These are phyloP conservation scores for Pyralis farinalis DNA, from an alignment of 2,888 invertebrate genomes.

Conservation along the genomic window DNA sequence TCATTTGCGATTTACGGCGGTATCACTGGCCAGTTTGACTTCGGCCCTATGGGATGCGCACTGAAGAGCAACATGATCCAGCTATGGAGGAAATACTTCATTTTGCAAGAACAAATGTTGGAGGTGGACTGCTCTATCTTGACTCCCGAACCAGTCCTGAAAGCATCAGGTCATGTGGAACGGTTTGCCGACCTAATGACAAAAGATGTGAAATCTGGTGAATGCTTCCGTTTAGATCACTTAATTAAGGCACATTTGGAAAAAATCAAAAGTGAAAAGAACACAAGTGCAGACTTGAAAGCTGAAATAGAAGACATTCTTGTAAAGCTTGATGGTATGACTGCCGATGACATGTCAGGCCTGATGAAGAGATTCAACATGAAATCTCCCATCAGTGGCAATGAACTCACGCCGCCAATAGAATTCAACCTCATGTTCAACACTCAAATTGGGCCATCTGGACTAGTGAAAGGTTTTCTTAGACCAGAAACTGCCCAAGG, in stretches of 20 bases:
- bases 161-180: conserved; percentile 99
- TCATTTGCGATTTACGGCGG: conserved; percentile 99
- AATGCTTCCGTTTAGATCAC: conserved; percentile 98
- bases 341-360: conserved; percentile 91
- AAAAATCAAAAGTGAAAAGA: conserved; percentile 92
- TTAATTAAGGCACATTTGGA: conserved; percentile 97
- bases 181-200: conserved; percentile 99
- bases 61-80: conserved; percentile 97
- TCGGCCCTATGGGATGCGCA: conserved; percentile 99
- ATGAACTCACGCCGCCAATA: conserved; percentile 96
- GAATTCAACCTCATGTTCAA: conserved; percentile 99
- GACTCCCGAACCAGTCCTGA: conserved; percentile 97
- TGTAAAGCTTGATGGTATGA: conserved; percentile 95
- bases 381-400: conserved; percentile 97
- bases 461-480: conserved; percentile 95
- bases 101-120: conserved; percentile 98
- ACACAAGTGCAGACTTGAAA: conserved; percentile 85
- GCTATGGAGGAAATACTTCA: conserved; percentile 97
- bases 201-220: conserved; percentile 96
- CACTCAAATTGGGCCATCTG: conserved; percentile 98
- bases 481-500: conserved; percentile 99
- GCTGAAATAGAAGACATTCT: conserved; percentile 89
- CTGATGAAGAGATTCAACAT: conserved; percentile 94
- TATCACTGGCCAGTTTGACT: conserved; percentile 96
- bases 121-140: conserved; percentile 99